phyloP scores from a whole-genome alignment of 2,113 vertebrate species.

The Perognathus longimembris region DNA sequence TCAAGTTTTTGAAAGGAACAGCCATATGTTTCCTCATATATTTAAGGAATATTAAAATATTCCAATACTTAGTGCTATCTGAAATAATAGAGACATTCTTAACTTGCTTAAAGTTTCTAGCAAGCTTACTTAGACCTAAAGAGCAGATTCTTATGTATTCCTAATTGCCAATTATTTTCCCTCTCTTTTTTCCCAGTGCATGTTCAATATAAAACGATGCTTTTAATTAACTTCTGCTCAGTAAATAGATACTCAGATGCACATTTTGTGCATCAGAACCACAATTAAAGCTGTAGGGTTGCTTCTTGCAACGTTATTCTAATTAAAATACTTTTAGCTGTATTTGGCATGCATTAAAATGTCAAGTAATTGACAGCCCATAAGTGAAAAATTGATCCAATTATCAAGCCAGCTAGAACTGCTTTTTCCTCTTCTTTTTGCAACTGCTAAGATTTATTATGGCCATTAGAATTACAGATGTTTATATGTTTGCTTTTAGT shows the following conservation, averaged over 20 bases:
- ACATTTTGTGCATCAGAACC: constrained; percentile 77
- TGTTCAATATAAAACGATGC: constrained; percentile 72
- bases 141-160: constrained; percentile 52
- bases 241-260: constrained; percentile 82
- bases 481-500: constrained; percentile 82
- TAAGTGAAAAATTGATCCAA: constrained; percentile 87
- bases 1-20: background rate
- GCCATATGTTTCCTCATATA: background rate
- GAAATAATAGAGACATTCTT: constrained; percentile 40
- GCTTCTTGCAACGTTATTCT: constrained; percentile 78
- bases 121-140: constrained; percentile 9
- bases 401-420: constrained; percentile 82
- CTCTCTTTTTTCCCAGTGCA: constrained; percentile 43
- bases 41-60: background rate
- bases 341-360: constrained; percentile 84
- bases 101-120: constrained; percentile 47
- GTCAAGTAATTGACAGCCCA: constrained; percentile 82
- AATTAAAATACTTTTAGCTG: constrained; percentile 85
- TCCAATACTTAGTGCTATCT: background rate
- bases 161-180: constrained; percentile 74
- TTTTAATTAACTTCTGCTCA: constrained; percentile 87
- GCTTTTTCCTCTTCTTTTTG: background rate
- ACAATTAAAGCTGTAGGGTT: constrained; percentile 80
- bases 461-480: constrained; percentile 85
- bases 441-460: constrained; percentile 82